Conservation (phyloP, 1,140 invertebrate genomes). For the Aphaenogaster rudis region DNA sequence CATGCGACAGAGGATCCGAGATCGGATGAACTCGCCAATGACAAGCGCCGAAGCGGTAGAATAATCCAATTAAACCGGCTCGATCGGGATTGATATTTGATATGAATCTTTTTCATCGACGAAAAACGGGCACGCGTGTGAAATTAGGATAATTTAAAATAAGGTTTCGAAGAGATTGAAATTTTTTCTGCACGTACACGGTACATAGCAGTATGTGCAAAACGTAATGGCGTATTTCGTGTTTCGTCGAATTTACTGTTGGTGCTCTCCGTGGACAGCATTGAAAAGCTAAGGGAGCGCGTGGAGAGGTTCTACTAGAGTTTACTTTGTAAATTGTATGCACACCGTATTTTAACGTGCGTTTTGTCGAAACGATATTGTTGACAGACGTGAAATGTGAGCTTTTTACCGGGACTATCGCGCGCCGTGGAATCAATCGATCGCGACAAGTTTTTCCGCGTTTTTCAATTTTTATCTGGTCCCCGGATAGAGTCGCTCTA, state of each 20-base stretch:
- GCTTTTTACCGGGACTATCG: not conserved
- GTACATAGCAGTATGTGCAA: not conserved
- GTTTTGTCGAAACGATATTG: not conserved
- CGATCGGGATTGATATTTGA: not conserved
- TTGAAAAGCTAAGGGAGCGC: not conserved
- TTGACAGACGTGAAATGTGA: not conserved
- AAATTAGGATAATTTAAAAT: slow-evolving; percentile 20
- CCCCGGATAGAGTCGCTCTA: not conserved
- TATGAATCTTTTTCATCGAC: not conserved
- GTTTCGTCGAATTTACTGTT: not conserved
- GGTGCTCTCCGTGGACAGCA: not conserved
- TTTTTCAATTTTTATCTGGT: slow-evolving; percentile 32
- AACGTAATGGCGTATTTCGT: not conserved
- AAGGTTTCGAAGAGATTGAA: not conserved
- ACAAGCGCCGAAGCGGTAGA: not conserved
- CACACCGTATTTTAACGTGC: not conserved
- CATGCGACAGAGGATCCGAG: not conserved
- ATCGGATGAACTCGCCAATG: slow-evolving; percentile 3
- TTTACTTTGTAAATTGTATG: slow-evolving; percentile 1
- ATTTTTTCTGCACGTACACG: not conserved
- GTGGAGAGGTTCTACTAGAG: not conserved
- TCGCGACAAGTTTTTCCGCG: slow-evolving; percentile 27
- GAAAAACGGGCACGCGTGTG: not conserved
- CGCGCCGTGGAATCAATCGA: not conserved
- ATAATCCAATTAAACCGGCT: slow-evolving; percentile 32